Conservation (phyloP, 2,113 vertebrate genomes). For the Hassar affinis region DNA sequence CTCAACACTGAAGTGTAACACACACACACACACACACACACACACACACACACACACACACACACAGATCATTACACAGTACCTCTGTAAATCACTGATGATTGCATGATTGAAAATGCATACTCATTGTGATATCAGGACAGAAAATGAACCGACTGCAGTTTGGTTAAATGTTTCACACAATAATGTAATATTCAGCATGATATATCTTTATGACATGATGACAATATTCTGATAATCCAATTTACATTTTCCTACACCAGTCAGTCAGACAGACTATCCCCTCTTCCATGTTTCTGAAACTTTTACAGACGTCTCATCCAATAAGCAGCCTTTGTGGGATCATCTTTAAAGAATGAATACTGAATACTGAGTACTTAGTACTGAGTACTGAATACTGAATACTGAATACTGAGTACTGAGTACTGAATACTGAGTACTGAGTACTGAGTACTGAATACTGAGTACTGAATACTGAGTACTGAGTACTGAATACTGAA, state of each 20-base stretch:
- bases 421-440: no score
- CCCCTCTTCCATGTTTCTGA: not conserved
- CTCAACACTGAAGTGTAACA: slow-evolving; percentile 72
- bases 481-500: no score
- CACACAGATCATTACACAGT: not conserved
- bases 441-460: no score
- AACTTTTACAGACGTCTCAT: not conserved
- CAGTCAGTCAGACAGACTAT: not conserved
- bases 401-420: no score
- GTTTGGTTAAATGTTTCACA: no score
- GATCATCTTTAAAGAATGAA: no score
- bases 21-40: not conserved
- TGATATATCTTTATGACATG: no score
- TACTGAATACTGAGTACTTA: no score
- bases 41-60: slow-evolving; percentile 8
- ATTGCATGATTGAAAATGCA: not conserved
- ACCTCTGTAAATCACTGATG: not conserved
- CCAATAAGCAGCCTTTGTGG: not conserved
- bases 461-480: no score
- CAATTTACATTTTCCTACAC: not conserved
- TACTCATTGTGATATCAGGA: not conserved
- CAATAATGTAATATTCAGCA: no score
- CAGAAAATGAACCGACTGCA: not conserved
- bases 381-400: no score
- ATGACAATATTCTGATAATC: not conserved